phyloP scores from a whole-genome alignment of 2,797 vertebrate species.

The Oreortyx pictus region DNA sequence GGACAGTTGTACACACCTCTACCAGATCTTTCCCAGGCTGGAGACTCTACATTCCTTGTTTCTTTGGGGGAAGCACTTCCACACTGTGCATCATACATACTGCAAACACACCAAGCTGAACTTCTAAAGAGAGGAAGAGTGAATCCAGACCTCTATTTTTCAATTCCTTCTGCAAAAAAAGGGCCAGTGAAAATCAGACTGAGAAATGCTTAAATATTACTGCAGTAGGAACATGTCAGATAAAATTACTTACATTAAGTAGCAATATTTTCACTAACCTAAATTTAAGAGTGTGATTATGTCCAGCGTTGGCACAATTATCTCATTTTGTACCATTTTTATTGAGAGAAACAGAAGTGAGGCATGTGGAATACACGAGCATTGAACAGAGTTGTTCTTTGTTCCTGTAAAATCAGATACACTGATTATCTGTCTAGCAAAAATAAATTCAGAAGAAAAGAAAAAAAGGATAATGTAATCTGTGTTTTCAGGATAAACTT shows the following conservation, averaged over 20 bases:
- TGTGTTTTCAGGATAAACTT: not conserved
- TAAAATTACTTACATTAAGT: not conserved
- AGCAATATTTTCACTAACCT: not conserved
- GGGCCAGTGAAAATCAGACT: not conserved
- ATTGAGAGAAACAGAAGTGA: not conserved
- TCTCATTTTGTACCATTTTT: not conserved
- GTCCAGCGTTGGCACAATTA: not conserved
- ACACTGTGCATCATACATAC: not conserved
- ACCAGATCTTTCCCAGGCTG: not conserved
- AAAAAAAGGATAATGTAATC: not conserved
- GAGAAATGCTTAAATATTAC: not conserved
- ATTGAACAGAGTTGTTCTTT: not conserved
- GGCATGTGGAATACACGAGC: not conserved
- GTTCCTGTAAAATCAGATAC: not conserved
- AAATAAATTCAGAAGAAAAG: not conserved
- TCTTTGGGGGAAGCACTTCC: not conserved
- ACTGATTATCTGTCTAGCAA: not conserved
- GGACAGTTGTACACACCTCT: not conserved
- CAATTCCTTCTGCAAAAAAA: not conserved
- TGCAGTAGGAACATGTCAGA: not conserved
- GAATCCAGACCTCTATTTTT: not conserved
- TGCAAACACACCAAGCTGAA: not conserved
- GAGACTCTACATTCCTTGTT: not conserved
- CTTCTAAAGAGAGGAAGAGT: not conserved
- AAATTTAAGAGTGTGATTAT: not conserved